phyloP scores from a whole-genome alignment of 1,140 invertebrate genomes.

The Bradysia coprophila region DNA sequence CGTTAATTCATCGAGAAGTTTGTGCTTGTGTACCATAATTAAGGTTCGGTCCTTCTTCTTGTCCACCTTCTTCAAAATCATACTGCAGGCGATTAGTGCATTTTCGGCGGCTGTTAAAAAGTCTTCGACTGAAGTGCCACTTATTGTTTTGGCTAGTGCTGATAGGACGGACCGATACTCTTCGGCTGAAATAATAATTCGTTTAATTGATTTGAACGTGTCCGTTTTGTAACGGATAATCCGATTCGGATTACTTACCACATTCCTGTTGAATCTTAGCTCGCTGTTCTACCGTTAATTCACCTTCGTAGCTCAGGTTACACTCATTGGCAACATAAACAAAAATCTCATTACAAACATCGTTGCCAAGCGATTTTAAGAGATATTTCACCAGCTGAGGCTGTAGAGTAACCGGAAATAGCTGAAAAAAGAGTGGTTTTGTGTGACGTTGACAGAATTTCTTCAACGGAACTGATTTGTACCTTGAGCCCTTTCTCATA shows the following conservation, averaged over 20 bases:
- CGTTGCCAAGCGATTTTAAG: conserved; percentile 62
- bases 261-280: conserved; percentile 44
- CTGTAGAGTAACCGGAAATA: conserved; percentile 35
- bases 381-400: conserved; percentile 57
- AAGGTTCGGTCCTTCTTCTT: conserved; percentile 68
- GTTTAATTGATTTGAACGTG: too few relatives aligned
- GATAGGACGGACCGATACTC: conserved; percentile 40
- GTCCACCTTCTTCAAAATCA: conserved; percentile 73
- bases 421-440: conserved; percentile 22
- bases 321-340: conserved; percentile 48
- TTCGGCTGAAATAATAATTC: conserved; percentile 10
- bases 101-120: conserved; percentile 56
- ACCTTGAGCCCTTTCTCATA: conserved; percentile 75
- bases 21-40: conserved; percentile 58
- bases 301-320: conserved; percentile 32
- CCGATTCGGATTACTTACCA: conserved; percentile 5
- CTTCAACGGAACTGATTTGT: not conserved
- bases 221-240: not conserved
- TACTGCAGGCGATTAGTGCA: conserved; percentile 52
- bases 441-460: not conserved
- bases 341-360: conserved; percentile 63
- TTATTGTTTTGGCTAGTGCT: conserved; percentile 40
- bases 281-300: conserved; percentile 41
- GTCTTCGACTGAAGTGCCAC: conserved; percentile 46
- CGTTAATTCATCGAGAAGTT: conserved; percentile 59